Base-by-base conservation (phyloP, 2,888 invertebrate genomes). In the Drosophila prostipennis region DNA sequence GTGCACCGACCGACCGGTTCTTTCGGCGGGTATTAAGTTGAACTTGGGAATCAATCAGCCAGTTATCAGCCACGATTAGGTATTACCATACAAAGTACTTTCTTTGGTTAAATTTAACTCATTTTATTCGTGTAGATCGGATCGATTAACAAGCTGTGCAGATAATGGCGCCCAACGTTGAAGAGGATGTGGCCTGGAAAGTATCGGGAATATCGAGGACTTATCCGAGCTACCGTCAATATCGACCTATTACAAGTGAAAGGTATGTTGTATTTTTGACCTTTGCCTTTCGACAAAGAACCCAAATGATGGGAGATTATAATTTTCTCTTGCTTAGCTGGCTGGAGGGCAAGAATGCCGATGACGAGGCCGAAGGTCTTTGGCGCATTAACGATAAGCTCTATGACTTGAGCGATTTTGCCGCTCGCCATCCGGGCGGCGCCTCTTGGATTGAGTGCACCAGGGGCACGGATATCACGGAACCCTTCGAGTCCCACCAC, bases 361-460 rank as follows among this genome's bases (percentile, higher is more conserved):
- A 95, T 73, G 96, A 96, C 77, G 95, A 94, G 3, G 95, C 95
- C 0, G 95, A 96, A 87, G 94, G 94, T 8, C 90, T 96, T 3
- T 96, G 96, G 96, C 93, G 97, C 75, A 93, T 96, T 19, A 93
- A 95, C 78, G 93, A 96, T 90, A 93, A 93, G 45, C 92, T 99
- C 10, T 99, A 98, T 91, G 97, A 98, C 91, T 93, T 99, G 39
- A 94, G 94, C 0, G 93, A 94, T 32, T 99, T 98, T 90, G 92
- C 96, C 0, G 89, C 94, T 2, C 93, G 92, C 37, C 98, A 99
- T 93, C 98, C 98, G 1, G 98, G 98, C 45, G 97, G 98, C 1
- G 90, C 93, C 1, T 95, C 95, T 85, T 97, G 96, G 96, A 89
- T 96, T 29, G 91, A 93, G 57, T 89, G 94, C 14, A 94, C 95